phyloP scores from a whole-genome alignment of 2,888 invertebrate species.

The Eilema depressum region DNA sequence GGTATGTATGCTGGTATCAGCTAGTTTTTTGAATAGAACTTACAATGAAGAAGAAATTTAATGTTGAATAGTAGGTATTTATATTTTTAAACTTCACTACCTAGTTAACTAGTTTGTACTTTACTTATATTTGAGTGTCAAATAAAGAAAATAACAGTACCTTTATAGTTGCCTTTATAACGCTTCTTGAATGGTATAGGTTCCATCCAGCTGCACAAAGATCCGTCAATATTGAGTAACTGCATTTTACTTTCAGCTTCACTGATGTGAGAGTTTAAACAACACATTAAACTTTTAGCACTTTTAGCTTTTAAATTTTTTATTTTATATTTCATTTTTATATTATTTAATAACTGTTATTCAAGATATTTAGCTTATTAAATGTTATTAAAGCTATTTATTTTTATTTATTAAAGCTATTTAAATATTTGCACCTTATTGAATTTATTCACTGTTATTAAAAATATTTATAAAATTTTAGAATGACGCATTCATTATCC shows the following conservation, averaged over 20 bases:
- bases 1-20: no score
- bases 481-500: background rate
- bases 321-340: constrained; percentile 11
- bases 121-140: background rate
- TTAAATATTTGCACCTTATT: background rate
- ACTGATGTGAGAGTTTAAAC: constrained; percentile 10
- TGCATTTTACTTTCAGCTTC: constrained; percentile 17
- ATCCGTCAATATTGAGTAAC: constrained; percentile 12
- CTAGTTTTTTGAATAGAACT: no score
- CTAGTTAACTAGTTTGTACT: no score
- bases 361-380: background rate
- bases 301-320: constrained; percentile 12
- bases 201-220: constrained; percentile 15
- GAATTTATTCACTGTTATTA: background rate
- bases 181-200: background rate
- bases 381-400: no score
- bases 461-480: background rate
- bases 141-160: background rate
- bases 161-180: constrained; percentile 5
- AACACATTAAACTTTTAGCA: constrained; percentile 16
- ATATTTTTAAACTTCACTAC: no score
- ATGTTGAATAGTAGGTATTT: no score
- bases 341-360: background rate
- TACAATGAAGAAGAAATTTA: no score
- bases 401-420: background rate